Base-by-base conservation (phyloP, 2,797 vertebrate species). In the Gymnothorax javanicus region DNA sequence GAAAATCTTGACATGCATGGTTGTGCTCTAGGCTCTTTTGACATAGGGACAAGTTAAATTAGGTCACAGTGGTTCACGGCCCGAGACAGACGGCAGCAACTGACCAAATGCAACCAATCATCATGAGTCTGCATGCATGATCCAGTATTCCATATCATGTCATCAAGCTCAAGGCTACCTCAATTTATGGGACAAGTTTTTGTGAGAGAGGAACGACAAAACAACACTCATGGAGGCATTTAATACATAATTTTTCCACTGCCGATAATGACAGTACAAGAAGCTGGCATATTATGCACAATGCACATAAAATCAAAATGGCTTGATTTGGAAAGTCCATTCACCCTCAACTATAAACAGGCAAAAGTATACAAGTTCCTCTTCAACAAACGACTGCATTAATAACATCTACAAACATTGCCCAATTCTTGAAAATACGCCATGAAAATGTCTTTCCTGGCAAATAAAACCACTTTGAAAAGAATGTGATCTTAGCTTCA, bases 1-100 rank as follows among this genome's bases (percentile, higher is more conserved):
- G 58, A 9, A 60, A 23, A 75, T 64, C 86, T 57, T 75, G 71
- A 71, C 58, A 87, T 23, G 82, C 7, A 1, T 75, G 83, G 67
- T 43, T 56, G 69, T 9, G 83, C 27, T 27, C 82, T 62, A 12
- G 27, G 25, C 59, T 27, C 27, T 2, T 50, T 17, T 84, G 33
- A 84, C 69, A 50, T 3, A 2, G 69, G 20, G 17, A 58, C 69
- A 52, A 25, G 25, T n/a, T 58, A 54, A 50, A 60, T 43, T 11
- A n/a, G 59, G 73, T 43, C 13, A 17, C 33, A 59, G 77, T 56
- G 69, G 54, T 27, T 7, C 25, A 25, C 23, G n/a, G 23, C n/a
- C 81, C 25, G n/a, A 50, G 50, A 33, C 25, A 6, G 79, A 67
- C 13, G 23, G 64, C 52, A 52, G 20, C 52, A 17, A 77, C 43